Base-by-base conservation (phyloP, 2,888 invertebrate genomes). In the Agrochola lychnidis region DNA sequence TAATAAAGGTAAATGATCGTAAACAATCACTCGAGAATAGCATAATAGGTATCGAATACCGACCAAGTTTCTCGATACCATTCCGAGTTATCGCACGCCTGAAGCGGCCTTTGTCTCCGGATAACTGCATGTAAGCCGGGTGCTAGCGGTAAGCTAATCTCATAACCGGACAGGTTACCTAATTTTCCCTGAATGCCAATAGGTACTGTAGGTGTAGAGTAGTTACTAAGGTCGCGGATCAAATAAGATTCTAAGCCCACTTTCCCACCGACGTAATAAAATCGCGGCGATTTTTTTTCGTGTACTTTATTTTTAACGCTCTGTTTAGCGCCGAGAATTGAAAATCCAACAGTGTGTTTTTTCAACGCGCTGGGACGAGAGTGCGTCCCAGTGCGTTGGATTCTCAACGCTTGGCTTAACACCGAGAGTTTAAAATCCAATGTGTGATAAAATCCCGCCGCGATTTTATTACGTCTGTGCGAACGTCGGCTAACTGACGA, bases 101-200 rank as follows among this genome's bases (percentile, higher is more conserved):
- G 30, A 19, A n/a, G 14, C 22, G 22, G 19, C 48, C 48, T 66
- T 76, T 78, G 57, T 77, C 16, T 40, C 40, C 12, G 45, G 30
- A 59, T 59, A 64, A 42, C 25, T 30, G 57, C 57, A 64, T n/a
- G 30, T 51, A 14, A 30, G n/a, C n/a, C 5, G 9, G 36, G 9
- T 22, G 36, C 6, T 40, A 16, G 30, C 30, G n/a, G 19, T 16
- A 7, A 12, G 22, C 40, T 64, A 51, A 77, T 51, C 53, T 40
- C 16, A 25, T 76, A 76, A 45, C 45, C 36, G 48, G 45, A 42
- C 30, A 51, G 14, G 14, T 61, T 51, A 78, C 59, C 16, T 61
- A 19, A 76, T 67, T 67, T 59, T 25, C 48, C 12, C 16, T 16
- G 14, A 48, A 12, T 42, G n/a, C 66, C 51, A 42, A 30, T 30